Conservation (phyloP, 2,113 vertebrate genomes). For the Narcine bancroftii region DNA sequence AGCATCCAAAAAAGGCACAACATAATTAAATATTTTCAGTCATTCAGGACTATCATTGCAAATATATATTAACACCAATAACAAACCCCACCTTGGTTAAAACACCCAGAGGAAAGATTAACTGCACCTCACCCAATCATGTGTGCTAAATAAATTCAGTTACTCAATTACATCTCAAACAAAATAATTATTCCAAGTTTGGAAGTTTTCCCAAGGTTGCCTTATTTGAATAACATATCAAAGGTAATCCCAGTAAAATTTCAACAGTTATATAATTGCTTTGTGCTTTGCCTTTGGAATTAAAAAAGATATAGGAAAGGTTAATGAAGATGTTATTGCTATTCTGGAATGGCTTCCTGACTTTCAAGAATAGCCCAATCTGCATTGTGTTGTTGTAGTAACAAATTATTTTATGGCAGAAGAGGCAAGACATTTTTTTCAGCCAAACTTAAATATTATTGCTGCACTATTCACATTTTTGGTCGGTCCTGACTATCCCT, state of each 20-base stretch:
- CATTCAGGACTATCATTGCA: background rate
- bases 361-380: background rate
- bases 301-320: background rate
- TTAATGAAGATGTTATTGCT: constrained; percentile 12
- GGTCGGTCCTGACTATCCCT: too few species aligned
- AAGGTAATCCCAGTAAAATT: background rate
- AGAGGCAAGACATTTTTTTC: background rate
- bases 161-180: background rate
- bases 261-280: background rate
- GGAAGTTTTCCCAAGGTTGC: background rate
- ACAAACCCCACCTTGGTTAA: background rate
- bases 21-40: background rate
- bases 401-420: background rate
- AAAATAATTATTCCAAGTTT: background rate
- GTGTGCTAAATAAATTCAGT: background rate
- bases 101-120: background rate
- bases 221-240: background rate
- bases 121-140: background rate
- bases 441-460: constrained; percentile 1
- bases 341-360: background rate
- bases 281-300: background rate
- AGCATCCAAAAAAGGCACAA: background rate
- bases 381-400: background rate
- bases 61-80: background rate
- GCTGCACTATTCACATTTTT: background rate